Percentiles rank a stretch among this genome's conserved stretches.
These are phyloP conservation scores for Lithobates pipiens DNA, from an alignment of 2,797 vertebrate genomes.

Conservation along the genomic window DNA sequence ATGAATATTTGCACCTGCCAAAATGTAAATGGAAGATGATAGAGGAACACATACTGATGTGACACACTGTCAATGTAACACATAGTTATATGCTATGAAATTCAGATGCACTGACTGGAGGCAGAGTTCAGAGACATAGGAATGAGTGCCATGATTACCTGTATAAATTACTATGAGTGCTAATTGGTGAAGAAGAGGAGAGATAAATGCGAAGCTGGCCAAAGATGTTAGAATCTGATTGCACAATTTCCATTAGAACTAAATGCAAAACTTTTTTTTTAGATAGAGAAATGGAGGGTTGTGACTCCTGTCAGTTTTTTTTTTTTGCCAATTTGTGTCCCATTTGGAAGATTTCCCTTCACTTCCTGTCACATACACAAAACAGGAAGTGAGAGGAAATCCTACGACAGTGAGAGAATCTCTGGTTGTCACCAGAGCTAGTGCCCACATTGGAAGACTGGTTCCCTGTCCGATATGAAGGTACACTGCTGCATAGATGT, in stretches of 20 bases:
- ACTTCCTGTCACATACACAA: too few species aligned
- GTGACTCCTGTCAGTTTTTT: too few species aligned
- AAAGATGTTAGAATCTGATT: background rate
- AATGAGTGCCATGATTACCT: background rate
- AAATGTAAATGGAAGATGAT: background rate
- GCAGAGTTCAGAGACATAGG: background rate
- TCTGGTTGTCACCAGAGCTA: too few species aligned
- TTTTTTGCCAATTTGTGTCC: too few species aligned
- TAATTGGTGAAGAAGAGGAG: too few species aligned
- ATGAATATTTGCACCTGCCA: background rate
- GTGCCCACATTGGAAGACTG: too few species aligned
- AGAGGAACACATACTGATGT: background rate
- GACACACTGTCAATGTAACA: background rate
- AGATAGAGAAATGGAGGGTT: too few species aligned
- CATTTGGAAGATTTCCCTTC: too few species aligned
- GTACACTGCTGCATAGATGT: background rate
- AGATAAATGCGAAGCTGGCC: background rate
- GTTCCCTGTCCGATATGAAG: background rate
- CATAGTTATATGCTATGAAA: constrained; percentile 2
- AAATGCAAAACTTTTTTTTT: too few species aligned
- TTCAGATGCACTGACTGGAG: background rate
- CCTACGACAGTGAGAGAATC: too few species aligned
- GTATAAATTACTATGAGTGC: background rate
- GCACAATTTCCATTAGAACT: too few species aligned
- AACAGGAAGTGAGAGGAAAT: too few species aligned